Evolutionary conservation across 2,888 invertebrate species (phyloP), one percentile per base, ranked within the genome.

Genomic region (Myopa testacea): DNA sequence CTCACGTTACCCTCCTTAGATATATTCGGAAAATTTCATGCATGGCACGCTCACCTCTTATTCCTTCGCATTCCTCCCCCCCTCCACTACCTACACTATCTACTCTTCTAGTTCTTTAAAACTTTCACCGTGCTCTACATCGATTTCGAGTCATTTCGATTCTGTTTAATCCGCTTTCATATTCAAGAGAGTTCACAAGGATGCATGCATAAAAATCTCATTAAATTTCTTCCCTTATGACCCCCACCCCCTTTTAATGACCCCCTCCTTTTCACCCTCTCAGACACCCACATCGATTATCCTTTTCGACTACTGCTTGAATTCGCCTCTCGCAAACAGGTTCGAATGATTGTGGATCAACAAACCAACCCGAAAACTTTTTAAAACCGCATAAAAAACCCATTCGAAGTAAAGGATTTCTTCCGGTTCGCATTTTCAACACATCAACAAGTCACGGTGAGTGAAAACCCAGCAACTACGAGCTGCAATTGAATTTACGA

Each of bases 371-470:
- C 10, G 7, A 68, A 68, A 26, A 50, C 40, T 16, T 45, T 45
- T 45, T 45, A 8, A 62, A 69, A 12, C 70, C 37, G n/a, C 55
- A 70, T 52, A 52, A 70, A 70, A 70, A 52, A 37, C 10, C 37
- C 70, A 70, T 70, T 70, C 16, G 60, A 62, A 63, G 45, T 73
- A 45, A 63, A 62, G 73, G 19, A 63, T 62, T 62, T 50, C 62
- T 73, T 73, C 63, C 73, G 73, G 19, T 74, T 67, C 55, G 55
- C 75, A 67, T 68, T 67, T 75, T 55, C 68, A 50, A 75, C 75
- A 68, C 67, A 67, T 55, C 75, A 67, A 68, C 75, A 19, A 55
- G 37, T n/a, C 14, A 55, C 65, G 37, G 37, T 4, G 52, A 10
- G 34, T 19, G 14, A 19, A 69, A 45, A 19, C 19, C 40, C 19